A percentile compares a stretch with the other conserved stretches of the same genome.
Conservation (phyloP, 2,888 invertebrate genomes). For the Autographa pulchrina region DNA sequence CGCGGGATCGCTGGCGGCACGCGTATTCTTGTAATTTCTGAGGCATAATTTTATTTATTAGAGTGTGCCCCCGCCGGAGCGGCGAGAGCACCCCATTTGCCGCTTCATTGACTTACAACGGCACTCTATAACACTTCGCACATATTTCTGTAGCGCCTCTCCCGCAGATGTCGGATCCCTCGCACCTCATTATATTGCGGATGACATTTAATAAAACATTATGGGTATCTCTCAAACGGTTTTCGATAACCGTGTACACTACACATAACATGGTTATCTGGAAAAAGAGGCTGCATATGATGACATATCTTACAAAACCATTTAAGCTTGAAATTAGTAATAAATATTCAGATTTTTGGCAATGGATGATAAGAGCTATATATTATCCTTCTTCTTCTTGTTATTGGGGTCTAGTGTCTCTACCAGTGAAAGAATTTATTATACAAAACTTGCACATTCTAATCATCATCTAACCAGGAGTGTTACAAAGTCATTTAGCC, state of each 20-base stretch:
- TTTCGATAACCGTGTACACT: slow-evolving; percentile 80
- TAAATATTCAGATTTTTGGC: slow-evolving; percentile 35
- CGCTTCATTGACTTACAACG: slow-evolving; percentile 90
- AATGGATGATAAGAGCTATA: neutral
- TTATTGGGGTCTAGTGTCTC: too few species aligned
- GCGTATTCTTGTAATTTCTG: slow-evolving; percentile 89
- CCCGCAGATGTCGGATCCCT: slow-evolving; percentile 82
- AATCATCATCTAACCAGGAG: too few species aligned
- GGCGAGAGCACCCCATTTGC: slow-evolving; percentile 88
- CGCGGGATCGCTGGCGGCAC: slow-evolving; percentile 81
- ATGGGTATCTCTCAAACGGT: slow-evolving; percentile 81
- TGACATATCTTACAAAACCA: slow-evolving; percentile 39
- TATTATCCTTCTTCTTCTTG: neutral
- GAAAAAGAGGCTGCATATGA: slow-evolving; percentile 29
- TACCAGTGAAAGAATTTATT: too few species aligned
- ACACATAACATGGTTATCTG: slow-evolving; percentile 58
- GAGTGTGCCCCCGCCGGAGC: slow-evolving; percentile 83
- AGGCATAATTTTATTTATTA: slow-evolving; percentile 89
- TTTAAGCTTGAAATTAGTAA: slow-evolving; percentile 43
- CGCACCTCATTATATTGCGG: slow-evolving; percentile 89
- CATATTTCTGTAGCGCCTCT: slow-evolving; percentile 88
- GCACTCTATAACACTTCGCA: slow-evolving; percentile 89
- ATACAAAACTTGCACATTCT: too few species aligned
- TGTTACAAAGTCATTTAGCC: too few species aligned
- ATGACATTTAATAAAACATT: slow-evolving; percentile 89